phyloP scores from a whole-genome alignment of 2,888 invertebrate genomes.

The Cerceris rybyensis region DNA sequence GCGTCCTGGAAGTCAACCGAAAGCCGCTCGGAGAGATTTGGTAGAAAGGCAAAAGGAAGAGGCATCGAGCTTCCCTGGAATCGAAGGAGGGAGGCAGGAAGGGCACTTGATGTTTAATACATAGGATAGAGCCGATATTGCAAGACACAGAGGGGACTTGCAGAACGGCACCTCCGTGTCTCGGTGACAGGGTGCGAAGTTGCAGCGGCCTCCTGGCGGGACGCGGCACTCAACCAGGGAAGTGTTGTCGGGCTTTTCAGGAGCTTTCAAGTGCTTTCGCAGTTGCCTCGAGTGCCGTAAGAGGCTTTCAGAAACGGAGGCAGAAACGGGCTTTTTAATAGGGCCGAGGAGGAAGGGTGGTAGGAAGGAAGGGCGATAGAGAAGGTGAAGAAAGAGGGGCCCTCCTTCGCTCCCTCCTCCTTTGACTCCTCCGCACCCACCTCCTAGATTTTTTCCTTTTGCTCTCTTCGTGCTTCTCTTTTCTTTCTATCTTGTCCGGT shows the following conservation, averaged over 20 bases:
- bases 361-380: too few species aligned
- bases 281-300: slow-evolving; percentile 82
- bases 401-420: slow-evolving; percentile 11
- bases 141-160: slow-evolving; percentile 61
- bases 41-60: neutral
- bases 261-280: slow-evolving; percentile 82
- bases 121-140: slow-evolving; percentile 78
- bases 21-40: slow-evolving; percentile 34
- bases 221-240: slow-evolving; percentile 80
- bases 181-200: slow-evolving; percentile 80
- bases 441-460: neutral
- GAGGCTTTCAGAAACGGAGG: slow-evolving; percentile 82
- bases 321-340: slow-evolving; percentile 82
- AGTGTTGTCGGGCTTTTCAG: slow-evolving; percentile 82
- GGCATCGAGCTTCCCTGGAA: neutral
- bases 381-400: slow-evolving; percentile 31
- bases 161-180: slow-evolving; percentile 69
- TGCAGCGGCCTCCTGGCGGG: slow-evolving; percentile 73
- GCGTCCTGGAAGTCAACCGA: neutral
- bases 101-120: slow-evolving; percentile 77
- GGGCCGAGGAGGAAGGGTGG: slow-evolving; percentile 74
- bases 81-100: slow-evolving; percentile 28
- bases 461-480: slow-evolving; percentile 8
- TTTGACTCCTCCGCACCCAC: slow-evolving; percentile 3
- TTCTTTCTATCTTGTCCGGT: slow-evolving; percentile 56